phyloP scores from a whole-genome alignment of 2,113 vertebrate species.

The Catharus fuscescens region DNA sequence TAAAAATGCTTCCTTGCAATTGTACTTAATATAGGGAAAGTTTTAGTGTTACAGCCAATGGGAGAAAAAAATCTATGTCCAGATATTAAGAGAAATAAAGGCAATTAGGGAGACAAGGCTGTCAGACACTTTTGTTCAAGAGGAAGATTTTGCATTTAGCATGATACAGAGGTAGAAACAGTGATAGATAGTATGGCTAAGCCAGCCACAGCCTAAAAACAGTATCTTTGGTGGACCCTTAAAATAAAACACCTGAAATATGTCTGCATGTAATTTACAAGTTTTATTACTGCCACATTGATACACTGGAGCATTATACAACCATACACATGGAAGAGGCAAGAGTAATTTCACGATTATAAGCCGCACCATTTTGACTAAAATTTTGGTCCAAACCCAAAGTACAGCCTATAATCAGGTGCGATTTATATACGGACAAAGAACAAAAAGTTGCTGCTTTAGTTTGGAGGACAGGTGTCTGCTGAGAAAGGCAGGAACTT shows the following conservation, averaged over 20 bases:
- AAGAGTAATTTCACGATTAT: too few species aligned
- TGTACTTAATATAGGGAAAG: neutral
- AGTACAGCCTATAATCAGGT: too few species aligned
- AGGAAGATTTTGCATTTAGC: neutral
- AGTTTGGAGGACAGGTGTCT: too few species aligned
- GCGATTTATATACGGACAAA: too few species aligned
- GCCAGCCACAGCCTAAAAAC: neutral
- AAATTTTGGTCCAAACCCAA: too few species aligned
- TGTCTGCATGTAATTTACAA: neutral
- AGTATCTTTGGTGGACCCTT: neutral
- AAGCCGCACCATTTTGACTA: too few species aligned
- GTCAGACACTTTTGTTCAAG: neutral
- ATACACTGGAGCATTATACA: neutral
- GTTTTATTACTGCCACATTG: neutral
- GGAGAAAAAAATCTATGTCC: neutral
- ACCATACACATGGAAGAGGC: neutral
- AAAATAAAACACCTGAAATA: neutral
- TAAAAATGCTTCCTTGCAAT: neutral
- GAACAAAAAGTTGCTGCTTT: too few species aligned
- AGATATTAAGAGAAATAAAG: neutral
- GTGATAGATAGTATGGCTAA: neutral
- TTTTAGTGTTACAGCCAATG: neutral
- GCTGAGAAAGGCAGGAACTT: too few species aligned
- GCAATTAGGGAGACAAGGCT: neutral
- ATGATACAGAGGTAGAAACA: neutral